phyloP scores from a whole-genome alignment of 37 sponge, comb jelly and placozoan genomes.

The Eunapius fragilis region DNA sequence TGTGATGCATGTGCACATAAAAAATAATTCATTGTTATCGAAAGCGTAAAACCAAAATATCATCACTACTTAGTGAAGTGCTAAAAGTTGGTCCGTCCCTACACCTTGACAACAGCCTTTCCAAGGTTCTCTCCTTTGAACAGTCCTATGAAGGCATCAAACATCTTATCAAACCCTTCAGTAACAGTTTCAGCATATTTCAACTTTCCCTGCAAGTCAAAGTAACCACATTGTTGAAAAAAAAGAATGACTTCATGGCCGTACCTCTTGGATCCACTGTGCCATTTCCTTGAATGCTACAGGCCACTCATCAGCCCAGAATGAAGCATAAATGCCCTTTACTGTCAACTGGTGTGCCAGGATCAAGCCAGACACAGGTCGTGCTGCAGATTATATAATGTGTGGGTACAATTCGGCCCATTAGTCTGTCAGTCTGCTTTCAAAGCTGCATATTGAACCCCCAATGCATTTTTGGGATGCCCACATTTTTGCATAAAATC shows the following conservation, averaged over 20 bases:
- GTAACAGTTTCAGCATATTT: slow-evolving; percentile 62
- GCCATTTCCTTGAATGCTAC: slow-evolving; percentile 57
- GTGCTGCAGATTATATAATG: no score
- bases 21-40: no score
- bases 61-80: no score
- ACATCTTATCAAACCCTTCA: slow-evolving; percentile 83
- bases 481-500: no score
- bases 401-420: no score
- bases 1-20: no score
- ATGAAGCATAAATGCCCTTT: slow-evolving; percentile 67
- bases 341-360: slow-evolving; percentile 42
- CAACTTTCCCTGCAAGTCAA: slow-evolving; percentile 44
- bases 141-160: slow-evolving; percentile 78
- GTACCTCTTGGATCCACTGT: slow-evolving; percentile 82
- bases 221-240: neutral
- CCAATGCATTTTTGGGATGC: no score
- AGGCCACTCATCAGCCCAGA: slow-evolving; percentile 52
- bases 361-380: no score
- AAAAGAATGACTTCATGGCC: neutral
- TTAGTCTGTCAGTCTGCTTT: no score
- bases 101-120: slow-evolving; percentile 76
- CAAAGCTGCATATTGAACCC: no score
- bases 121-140: slow-evolving; percentile 70
- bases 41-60: no score
- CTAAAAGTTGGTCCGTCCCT: neutral